Base-by-base conservation (phyloP, 2,888 invertebrate genomes). In the Lycaena phlaeas region DNA sequence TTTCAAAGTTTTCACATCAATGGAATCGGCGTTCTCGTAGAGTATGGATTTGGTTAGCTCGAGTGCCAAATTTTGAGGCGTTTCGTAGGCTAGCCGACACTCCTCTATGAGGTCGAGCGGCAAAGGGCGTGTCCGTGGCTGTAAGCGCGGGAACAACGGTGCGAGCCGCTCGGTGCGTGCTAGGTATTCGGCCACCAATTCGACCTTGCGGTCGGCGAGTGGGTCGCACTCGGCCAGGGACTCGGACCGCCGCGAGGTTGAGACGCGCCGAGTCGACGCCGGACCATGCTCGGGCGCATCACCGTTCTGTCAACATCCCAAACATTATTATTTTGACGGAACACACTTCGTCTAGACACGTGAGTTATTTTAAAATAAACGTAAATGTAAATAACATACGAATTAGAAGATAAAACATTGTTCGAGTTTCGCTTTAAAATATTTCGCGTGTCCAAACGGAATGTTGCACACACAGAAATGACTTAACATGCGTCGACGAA, bases 21-120 rank as follows among this genome's bases (percentile, higher is more conserved):
- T 62, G 10, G 75, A 73, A 47, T 64, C 67, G 10, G 87, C 81
- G 56, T 88, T 54, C 18, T 64, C 65, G 55, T 69, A 69, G 14
- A 72, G 64, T 31, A 68, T 62, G 26, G 69, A 71, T 38, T 62
- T 60, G 47, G 63, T 57, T 22, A 71, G 63, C 48, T 76, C 70
- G 3, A 62, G 55, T 1, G 77, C 69, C 14, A 82, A 62, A 57
- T 75, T 70, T 25, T 64, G 68, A 1, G 79, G 72, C 40, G 68
- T 64, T 25, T 67, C 64, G 61, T 70, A 73, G 5, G 67, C 67
- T 15, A 66, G 57, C 4, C 51, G 54, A 45, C 50, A 53, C 41
- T 57, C 56, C 7, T 53, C 54, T 37, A 51, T 42, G 37, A 53
- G 48, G 45, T 57, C 50, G 48, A 57, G 53, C 14, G 58, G 56